Conservation (phyloP, 2,797 vertebrate species). For the Melanotaenia parkinsoni region DNA sequence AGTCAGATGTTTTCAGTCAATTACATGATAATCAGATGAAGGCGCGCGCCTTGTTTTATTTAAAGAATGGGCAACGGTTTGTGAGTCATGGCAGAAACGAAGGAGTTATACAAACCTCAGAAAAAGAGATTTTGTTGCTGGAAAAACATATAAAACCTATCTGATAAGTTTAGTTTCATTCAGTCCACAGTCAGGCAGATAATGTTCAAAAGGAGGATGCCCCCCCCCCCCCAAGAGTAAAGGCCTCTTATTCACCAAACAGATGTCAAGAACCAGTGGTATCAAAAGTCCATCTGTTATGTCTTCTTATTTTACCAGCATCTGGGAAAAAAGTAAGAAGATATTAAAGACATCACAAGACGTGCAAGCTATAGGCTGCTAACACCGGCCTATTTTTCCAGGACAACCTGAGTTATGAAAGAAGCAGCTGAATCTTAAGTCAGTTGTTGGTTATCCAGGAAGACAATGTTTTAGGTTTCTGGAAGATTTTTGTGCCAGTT, state of each 20-base stretch:
- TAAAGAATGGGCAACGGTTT: background rate
- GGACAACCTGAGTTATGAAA: too few species aligned
- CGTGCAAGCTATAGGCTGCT: too few species aligned
- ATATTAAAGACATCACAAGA: too few species aligned
- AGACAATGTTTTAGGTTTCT: too few species aligned
- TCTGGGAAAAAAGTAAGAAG: too few species aligned
- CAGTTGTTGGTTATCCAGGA: too few species aligned
- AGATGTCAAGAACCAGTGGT: background rate
- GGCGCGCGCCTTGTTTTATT: background rate
- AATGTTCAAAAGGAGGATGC: background rate
- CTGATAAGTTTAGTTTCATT: background rate
- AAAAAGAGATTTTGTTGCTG: background rate
- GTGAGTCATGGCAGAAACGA: background rate
- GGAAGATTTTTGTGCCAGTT: too few species aligned
- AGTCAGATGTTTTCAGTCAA: background rate
- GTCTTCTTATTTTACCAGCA: too few species aligned
- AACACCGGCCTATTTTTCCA: too few species aligned
- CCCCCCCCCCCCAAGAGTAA: background rate
- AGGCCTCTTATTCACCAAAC: background rate
- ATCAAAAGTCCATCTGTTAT: background rate
- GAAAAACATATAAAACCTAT: background rate
- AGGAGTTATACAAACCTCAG: background rate
- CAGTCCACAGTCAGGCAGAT: background rate
- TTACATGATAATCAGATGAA: constrained; percentile 3
- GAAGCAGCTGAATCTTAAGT: too few species aligned